Evolutionary conservation across 1,140 invertebrate genomes (phyloP).

Genomic region (Glomeris maerens): DNA sequence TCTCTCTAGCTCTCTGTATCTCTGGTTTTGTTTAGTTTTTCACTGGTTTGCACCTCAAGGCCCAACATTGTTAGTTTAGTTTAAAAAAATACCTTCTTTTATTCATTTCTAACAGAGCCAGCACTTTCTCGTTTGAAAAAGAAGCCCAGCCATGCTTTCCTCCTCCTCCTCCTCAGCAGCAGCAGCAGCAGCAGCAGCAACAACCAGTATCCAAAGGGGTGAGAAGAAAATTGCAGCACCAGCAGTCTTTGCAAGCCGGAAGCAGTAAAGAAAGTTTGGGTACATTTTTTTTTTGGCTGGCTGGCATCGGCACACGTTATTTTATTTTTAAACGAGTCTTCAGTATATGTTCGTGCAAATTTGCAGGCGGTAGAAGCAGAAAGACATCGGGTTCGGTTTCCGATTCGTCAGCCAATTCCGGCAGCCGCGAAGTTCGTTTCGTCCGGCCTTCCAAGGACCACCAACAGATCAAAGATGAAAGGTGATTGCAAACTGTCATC

Average conservation of each 20-base stretch:
- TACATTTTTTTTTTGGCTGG: slow-evolving; percentile 2
- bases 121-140: neutral
- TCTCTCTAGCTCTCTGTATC: too few relatives aligned
- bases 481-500: slow-evolving; percentile 11
- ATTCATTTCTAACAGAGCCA: slow-evolving; percentile 1
- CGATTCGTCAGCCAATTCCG: slow-evolving; percentile 25
- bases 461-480: slow-evolving; percentile 52
- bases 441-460: slow-evolving; percentile 14
- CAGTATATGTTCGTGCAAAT: neutral
- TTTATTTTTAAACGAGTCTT: neutral
- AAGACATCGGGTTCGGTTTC: slow-evolving; percentile 28
- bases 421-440: slow-evolving; percentile 36
- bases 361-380: slow-evolving; percentile 10
- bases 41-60: too few relatives aligned
- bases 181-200: neutral
- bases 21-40: too few relatives aligned
- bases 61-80: too few relatives aligned
- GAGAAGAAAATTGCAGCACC: slow-evolving; percentile 3
- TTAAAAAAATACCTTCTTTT: too few relatives aligned
- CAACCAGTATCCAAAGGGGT: neutral
- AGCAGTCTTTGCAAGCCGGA: slow-evolving; percentile 27
- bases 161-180: neutral
- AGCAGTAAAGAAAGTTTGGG: slow-evolving; percentile 57
- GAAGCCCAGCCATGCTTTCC: neutral
- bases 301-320: neutral